Conservation (phyloP, 2,888 invertebrate genomes). For the Labia minor region DNA sequence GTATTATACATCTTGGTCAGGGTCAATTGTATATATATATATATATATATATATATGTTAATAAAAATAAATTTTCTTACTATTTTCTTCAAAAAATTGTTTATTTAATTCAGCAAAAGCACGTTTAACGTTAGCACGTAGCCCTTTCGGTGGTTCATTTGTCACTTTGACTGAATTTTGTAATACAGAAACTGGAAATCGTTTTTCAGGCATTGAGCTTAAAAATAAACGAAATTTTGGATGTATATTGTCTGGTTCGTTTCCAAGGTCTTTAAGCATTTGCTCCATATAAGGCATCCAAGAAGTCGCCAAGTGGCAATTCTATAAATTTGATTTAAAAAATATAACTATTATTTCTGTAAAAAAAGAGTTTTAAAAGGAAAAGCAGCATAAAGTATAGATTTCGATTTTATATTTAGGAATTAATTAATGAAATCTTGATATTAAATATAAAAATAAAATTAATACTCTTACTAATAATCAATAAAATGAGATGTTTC, state of each 20-base stretch:
- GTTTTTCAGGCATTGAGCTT: conserved; percentile 77
- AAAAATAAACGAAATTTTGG: conserved; percentile 69
- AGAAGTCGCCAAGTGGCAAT: conserved; percentile 85
- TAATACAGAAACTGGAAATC: conserved; percentile 81
- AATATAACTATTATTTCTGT: neutral
- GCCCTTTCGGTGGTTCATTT: conserved; percentile 86
- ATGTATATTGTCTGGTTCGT: conserved; percentile 54
- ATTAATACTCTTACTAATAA: no score
- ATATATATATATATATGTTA: no score
- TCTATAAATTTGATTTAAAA: conserved; percentile 50
- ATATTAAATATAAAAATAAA: no score
- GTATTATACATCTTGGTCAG: neutral
- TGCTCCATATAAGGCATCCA: conserved; percentile 83
- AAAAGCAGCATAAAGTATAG: neutral
- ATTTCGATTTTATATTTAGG: neutral
- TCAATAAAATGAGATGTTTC: no score
- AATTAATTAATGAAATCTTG: no score
- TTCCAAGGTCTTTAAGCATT: conserved; percentile 59
- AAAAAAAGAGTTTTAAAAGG: no score
- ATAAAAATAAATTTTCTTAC: conserved; percentile 38
- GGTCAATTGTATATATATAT: no score
- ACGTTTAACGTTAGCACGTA: conserved; percentile 76
- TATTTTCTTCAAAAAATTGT: conserved; percentile 69
- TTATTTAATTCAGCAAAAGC: conserved; percentile 67
- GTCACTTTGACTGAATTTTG: conserved; percentile 91